These are phyloP conservation scores for Atta cephalotes DNA, from an alignment of 1,140 invertebrate species.

Conservation along the genomic window DNA sequence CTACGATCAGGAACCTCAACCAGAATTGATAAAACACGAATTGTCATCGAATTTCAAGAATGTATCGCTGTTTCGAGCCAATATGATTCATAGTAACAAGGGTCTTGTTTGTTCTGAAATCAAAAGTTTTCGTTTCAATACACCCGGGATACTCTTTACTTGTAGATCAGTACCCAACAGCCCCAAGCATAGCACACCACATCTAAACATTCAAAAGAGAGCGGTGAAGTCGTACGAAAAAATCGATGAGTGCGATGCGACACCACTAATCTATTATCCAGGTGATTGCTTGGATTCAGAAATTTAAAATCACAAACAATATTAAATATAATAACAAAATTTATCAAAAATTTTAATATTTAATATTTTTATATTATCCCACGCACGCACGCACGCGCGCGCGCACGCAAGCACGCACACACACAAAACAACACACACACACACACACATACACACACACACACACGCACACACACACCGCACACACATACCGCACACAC, in stretches of 20 bases:
- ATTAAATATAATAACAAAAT: not conserved
- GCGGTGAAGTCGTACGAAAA: conserved; percentile 82
- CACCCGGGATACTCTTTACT: conserved; percentile 66
- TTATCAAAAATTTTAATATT: not conserved
- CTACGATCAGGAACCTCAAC: conserved; percentile 73
- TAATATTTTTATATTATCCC: too few relatives aligned
- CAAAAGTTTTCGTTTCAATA: conserved; percentile 65
- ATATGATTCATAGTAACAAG: conserved; percentile 45
- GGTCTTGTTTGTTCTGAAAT: conserved; percentile 11
- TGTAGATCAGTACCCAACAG: conserved; percentile 86
- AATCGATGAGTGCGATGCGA: conserved; percentile 82
- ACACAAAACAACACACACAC: too few relatives aligned
- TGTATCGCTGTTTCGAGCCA: not conserved
- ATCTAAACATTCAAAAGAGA: conserved; percentile 76
- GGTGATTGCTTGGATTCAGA: conserved; percentile 64
- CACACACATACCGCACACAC: too few relatives aligned
- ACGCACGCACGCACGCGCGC: too few relatives aligned
- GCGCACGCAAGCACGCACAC: too few relatives aligned
- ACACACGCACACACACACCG: too few relatives aligned
- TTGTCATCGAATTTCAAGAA: not conserved
- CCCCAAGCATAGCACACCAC: conserved; percentile 79
- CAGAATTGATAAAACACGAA: conserved; percentile 19
- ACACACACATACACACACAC: too few relatives aligned
- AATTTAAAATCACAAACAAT: not conserved
- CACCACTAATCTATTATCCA: conserved; percentile 82